These are phyloP conservation scores for Chrysemys picta DNA, from an alignment of 2,113 vertebrate species.

Conservation along the genomic window DNA sequence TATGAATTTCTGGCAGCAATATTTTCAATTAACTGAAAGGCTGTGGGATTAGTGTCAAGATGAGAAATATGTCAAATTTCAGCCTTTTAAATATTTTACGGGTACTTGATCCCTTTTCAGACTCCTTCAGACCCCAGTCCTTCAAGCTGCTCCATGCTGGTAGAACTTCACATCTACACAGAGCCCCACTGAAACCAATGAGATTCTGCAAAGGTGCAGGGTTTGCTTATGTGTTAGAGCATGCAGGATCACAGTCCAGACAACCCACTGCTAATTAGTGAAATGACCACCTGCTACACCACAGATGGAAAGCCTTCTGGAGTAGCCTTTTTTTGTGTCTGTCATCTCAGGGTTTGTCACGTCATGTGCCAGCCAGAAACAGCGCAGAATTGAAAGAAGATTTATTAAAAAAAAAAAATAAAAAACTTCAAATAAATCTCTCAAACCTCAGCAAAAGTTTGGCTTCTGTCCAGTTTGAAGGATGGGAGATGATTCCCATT, in stretches of 20 bases:
- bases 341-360: neutral
- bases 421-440: constrained; percentile 9
- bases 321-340: neutral
- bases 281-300: neutral
- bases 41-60: neutral
- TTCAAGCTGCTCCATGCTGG: neutral
- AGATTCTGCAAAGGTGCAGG: neutral
- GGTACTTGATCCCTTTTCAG: neutral
- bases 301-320: neutral
- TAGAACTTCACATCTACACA: neutral
- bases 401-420: constrained; percentile 34
- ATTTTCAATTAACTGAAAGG: neutral
- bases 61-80: neutral
- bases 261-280: neutral
- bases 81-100: neutral
- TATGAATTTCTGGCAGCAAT: neutral
- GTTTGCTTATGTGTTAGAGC: neutral
- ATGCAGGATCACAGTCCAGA: neutral
- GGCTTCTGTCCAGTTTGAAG: neutral
- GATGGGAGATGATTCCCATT: neutral
- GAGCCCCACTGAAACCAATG: neutral
- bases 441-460: constrained; percentile 30
- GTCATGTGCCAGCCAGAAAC: neutral
- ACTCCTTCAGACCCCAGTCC: neutral
- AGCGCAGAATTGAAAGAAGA: neutral